Percentiles rank a stretch among this genome's conserved stretches.
Conservation (phyloP, 2,888 invertebrate species). For the Poecilus cupreus region DNA sequence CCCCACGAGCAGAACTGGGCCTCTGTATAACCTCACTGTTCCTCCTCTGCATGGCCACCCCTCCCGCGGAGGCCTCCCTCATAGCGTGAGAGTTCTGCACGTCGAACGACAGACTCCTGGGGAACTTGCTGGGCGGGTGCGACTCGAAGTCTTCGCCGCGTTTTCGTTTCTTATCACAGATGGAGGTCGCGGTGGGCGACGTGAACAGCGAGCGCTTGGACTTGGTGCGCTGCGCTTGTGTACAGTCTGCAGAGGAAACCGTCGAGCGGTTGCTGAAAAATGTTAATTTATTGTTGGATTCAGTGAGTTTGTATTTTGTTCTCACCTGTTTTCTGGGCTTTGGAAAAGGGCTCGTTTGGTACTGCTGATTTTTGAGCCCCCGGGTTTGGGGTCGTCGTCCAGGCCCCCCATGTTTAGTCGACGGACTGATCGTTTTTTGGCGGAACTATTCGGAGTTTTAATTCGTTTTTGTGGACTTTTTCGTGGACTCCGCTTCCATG, state of each 20-base stretch:
- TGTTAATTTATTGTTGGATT: too few species aligned
- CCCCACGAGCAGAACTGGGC: conserved; percentile 70
- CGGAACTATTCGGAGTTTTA: conserved; percentile 69
- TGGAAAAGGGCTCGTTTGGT: conserved; percentile 84
- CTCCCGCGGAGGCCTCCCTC: not conserved
- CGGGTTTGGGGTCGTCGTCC: conserved; percentile 66
- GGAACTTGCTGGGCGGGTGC: conserved; percentile 71
- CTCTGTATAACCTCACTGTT: conserved; percentile 73
- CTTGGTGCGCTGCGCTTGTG: conserved; percentile 61
- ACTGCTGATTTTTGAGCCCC: conserved; percentile 62
- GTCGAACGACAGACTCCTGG: conserved; percentile 78
- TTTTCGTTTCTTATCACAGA: conserved; percentile 73
- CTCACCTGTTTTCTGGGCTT: conserved; percentile 79
- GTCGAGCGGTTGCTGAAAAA: too few species aligned
- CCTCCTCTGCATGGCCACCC: conserved; percentile 54
- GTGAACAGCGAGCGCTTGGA: conserved; percentile 80
- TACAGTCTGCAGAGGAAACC: conserved; percentile 67
- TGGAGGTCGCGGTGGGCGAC: not conserved
- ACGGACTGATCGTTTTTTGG: conserved; percentile 66
- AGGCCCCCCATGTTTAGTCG: too few species aligned
- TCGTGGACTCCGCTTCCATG: conserved; percentile 73
- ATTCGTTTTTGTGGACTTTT: conserved; percentile 75
- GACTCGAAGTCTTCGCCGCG: conserved; percentile 71
- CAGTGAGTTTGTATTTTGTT: too few species aligned
- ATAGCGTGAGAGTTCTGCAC: conserved; percentile 63